Percentiles rank a stretch among this genome's conserved stretches.
Conservation (phyloP, 2,797 vertebrate species). For the Lacerta agilis region DNA sequence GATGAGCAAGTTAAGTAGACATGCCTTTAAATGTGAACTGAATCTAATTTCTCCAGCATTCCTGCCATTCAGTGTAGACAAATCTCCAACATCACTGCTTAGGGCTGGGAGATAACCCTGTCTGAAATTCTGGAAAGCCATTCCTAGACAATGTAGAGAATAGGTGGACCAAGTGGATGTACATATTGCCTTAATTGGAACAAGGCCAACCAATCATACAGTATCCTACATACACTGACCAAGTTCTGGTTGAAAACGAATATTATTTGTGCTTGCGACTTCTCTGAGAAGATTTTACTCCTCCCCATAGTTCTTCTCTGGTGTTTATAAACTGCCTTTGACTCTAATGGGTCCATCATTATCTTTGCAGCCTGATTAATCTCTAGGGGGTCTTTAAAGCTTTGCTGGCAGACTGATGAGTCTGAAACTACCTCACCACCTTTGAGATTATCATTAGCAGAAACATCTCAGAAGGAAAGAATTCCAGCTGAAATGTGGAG, state of each 20-base stretch:
- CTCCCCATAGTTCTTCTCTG: background rate
- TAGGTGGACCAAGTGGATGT: too few species aligned
- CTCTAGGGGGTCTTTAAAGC: background rate
- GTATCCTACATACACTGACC: background rate
- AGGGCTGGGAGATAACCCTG: too few species aligned
- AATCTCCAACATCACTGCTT: too few species aligned
- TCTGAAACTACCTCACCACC: background rate
- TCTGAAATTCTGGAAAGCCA: too few species aligned
- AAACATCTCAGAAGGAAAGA: background rate
- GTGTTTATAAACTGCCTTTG: background rate
- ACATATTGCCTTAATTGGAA: background rate
- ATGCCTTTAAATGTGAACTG: too few species aligned
- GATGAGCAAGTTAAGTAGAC: too few species aligned
- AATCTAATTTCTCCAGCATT: too few species aligned
- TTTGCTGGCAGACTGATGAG: background rate
- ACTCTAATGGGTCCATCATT: background rate
- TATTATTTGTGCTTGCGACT: background rate
- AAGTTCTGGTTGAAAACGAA: background rate
- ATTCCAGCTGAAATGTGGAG: background rate
- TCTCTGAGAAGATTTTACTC: background rate
- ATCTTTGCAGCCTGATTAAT: background rate
- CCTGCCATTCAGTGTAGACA: too few species aligned
- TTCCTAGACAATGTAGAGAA: too few species aligned
- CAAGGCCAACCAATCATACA: background rate
- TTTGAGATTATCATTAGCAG: background rate